Percentiles rank a stretch among this genome's conserved stretches.
Conservation (phyloP, 1,140 invertebrate species). For the Neuroterus valhalla region DNA sequence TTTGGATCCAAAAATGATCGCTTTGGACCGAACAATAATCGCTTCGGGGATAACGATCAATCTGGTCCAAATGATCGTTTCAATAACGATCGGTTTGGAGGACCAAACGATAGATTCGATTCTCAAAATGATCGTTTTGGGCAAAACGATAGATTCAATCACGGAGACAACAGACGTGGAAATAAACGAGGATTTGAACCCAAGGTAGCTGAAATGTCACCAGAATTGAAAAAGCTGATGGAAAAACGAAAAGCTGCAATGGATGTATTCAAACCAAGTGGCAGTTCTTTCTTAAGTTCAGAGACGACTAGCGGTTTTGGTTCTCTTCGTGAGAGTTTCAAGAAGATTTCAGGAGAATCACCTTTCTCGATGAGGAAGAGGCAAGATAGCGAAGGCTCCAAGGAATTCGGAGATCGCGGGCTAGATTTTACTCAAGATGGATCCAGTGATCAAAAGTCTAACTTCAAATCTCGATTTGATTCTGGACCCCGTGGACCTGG, state of each 20-base stretch:
- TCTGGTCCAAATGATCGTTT: constrained; percentile 57
- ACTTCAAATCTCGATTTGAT: constrained; percentile 34
- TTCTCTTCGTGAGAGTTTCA: constrained; percentile 70
- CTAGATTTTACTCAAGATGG: constrained; percentile 4
- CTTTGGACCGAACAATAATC: constrained; percentile 48
- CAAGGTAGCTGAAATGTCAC: constrained; percentile 56
- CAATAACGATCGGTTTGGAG: constrained; percentile 40
- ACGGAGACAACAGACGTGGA: constrained; percentile 19
- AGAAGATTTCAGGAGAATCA: constrained; percentile 67
- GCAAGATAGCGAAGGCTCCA: constrained; percentile 29
- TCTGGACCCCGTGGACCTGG: neutral
- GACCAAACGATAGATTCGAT: constrained; percentile 39
- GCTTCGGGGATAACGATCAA: constrained; percentile 47
- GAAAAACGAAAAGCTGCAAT: constrained; percentile 67
- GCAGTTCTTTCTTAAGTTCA: constrained; percentile 55
- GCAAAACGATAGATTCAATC: constrained; percentile 17
- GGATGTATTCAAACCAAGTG: constrained; percentile 68
- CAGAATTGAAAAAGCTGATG: constrained; percentile 70
- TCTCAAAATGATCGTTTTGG: constrained; percentile 23
- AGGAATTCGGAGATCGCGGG: constrained; percentile 34
- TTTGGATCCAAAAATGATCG: constrained; percentile 49
- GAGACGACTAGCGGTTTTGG: constrained; percentile 60
- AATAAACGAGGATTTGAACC: constrained; percentile 30
- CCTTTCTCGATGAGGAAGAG: constrained; percentile 54
- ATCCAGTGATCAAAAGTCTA: constrained; percentile 22